Evolutionary conservation across 2,113 vertebrate species (phyloP), one percentile per base, ranked within the genome.

Genomic region (Halichoeres trimaculatus): DNA sequence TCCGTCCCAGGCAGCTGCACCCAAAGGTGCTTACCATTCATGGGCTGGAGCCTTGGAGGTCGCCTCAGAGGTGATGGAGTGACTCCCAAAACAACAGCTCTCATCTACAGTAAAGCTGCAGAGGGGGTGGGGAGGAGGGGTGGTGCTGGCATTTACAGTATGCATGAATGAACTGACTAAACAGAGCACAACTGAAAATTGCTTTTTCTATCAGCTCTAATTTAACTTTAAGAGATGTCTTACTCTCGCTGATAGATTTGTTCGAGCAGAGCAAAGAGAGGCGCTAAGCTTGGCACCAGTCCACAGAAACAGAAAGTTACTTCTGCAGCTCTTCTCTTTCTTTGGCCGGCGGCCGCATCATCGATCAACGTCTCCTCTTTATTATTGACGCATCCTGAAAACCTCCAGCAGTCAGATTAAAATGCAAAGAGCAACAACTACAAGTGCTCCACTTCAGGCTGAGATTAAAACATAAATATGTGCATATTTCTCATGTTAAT

Each of bases 21-120:
- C 74, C 84, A 74, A 67, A 63, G 72, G 73, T 85, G 81, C 69
- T 89, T 88, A 61, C 81, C 74, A 85, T 90, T 89, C 86, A 82
- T 85, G 74, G 81, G 73, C 72, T 86, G 88, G 66, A 75, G 47
- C 82, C 66, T 40, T 8, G 7, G 45, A 72, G 52, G 68, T 61
- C 59, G 43, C 36, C 35, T 34, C 68, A 20, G 38, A 78, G 70
- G 76, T 70, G 78, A 80, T 57, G 70, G 65, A 67, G 54, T 4
- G 53, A 70, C 54, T 84, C 77, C 77, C 72, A 61, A 24, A 47
- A 67, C 73, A 78, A 61, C 78, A 75, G 38, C 68, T 61, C 64
- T 76, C 72, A 78, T 79, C 73, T 72, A 48, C 57, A 51, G 56
- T 73, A 65, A 67, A 35, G 59, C 74, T 47, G 35, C 36, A 26